phyloP scores from a whole-genome alignment of 1,140 invertebrate species.

The Thaumatotibia leucotreta region DNA sequence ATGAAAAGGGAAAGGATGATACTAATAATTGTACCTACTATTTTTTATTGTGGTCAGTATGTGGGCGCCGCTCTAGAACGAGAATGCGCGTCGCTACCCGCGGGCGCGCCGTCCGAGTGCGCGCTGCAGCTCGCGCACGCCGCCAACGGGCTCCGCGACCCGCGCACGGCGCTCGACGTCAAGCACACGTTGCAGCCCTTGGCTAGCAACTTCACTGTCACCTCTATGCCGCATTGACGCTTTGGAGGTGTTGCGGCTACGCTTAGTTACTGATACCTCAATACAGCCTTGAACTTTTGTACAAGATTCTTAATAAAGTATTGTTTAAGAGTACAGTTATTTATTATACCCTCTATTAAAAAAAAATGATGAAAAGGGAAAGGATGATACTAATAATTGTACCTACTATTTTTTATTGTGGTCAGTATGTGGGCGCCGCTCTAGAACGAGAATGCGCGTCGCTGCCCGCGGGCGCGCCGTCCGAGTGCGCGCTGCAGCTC shows the following conservation, averaged over 20 bases:
- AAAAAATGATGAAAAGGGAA: no score
- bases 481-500: conserved; percentile 92
- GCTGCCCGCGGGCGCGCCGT: conserved; percentile 86
- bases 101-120: conserved; percentile 89
- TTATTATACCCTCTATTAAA: no score
- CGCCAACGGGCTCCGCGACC: conserved; percentile 75
- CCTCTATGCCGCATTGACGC: not conserved
- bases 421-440: conserved; percentile 85
- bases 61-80: conserved; percentile 90
- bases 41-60: no score
- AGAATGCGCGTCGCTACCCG: conserved; percentile 89
- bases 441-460: conserved; percentile 93
- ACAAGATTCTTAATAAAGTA: no score
- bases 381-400: no score
- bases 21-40: no score
- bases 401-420: no score
- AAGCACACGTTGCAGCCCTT: conserved; percentile 57
- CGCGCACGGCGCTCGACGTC: conserved; percentile 53
- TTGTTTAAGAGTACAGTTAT: no score
- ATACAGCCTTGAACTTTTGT: no score
- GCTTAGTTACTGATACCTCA: no score
- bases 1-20: no score
- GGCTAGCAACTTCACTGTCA: conserved; percentile 41
- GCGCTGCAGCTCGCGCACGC: conserved; percentile 94
- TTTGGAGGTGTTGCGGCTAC: no score